Base-by-base conservation (phyloP, 2,113 vertebrate genomes). In the Zosterops hypoxanthus region DNA sequence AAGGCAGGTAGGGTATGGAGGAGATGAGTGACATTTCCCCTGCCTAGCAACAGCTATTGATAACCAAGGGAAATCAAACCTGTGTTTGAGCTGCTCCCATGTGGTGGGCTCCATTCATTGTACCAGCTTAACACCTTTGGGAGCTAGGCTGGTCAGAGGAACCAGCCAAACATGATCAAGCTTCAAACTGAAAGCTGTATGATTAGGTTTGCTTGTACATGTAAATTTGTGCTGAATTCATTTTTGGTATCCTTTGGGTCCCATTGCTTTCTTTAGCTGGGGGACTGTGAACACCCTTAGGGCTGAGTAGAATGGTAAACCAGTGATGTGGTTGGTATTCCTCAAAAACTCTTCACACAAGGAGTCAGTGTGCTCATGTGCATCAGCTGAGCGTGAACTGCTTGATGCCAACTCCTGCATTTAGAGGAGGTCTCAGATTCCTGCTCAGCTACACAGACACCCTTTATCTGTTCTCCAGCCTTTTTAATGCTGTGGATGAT, bases 401-500 rank as follows among this genome's bases (percentile, higher is more conserved):
- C 50, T 73, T 63, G 41, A 39, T 3, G 2, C 16, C 49, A 87
- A 3, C 13, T 73, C 49, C 69, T 89, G 78, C 31, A 69, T 79
- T 71, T 89, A 94, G 85, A 85, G 73, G 73, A 94, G 68, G 63
- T 29, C 59, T 86, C 82, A 59, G 34, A 68, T 69, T 86, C 53
- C 65, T 50, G 42, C 29, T 83, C 42, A 56, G 70, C 60, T 70
- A 63, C 71, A 70, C 28, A 53, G 57, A 76, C 26, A 82, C 66
- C 78, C 47, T 84, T 94, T 92, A 59, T 85, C 80, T 78, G 17
- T 47, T 82, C 65, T 66, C 36, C 44, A 84, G 56, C 73, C 79
- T 36, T 89, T 95, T 61, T 52, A 83, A 71, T 55, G 49, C n/a
- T 72, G 39, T 29, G 36, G 49, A 21, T 96, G 92, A 97, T 94